These are phyloP conservation scores for Vanacampus margaritifer DNA, from an alignment of 2,113 vertebrate species.

Conservation along the genomic window DNA sequence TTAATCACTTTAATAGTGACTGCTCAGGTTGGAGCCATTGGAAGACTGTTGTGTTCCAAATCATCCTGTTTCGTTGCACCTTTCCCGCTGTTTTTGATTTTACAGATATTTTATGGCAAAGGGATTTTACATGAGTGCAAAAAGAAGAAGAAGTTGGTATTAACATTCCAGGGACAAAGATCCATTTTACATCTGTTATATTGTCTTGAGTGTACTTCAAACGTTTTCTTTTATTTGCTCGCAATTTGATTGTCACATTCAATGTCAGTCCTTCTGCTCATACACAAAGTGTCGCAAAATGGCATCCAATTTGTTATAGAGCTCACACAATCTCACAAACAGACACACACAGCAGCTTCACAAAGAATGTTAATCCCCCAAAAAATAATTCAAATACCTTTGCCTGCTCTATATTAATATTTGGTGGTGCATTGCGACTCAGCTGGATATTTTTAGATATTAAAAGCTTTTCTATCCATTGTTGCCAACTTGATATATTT, in stretches of 20 bases:
- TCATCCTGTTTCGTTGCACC: conserved; percentile 31
- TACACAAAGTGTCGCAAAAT: conserved; percentile 57
- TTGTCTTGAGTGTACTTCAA: conserved; percentile 55
- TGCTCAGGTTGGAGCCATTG: conserved; percentile 27
- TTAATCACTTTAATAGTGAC: conserved; percentile 45
- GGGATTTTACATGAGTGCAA: conserved; percentile 1
- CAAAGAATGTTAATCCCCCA: not conserved
- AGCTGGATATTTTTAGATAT: not conserved
- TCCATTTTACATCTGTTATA: conserved; percentile 67
- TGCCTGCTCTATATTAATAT: not conserved
- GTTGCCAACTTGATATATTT: not conserved
- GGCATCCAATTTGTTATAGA: conserved; percentile 59
- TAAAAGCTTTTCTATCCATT: not conserved
- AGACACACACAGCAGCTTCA: conserved; percentile 13
- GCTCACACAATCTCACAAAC: not conserved
- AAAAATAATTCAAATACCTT: not conserved
- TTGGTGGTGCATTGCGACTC: not conserved
- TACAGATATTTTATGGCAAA: not conserved
- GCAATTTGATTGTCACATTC: conserved; percentile 42
- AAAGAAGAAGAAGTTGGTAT: not conserved
- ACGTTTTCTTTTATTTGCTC: conserved; percentile 51
- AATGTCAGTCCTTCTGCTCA: conserved; percentile 33
- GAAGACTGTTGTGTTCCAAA: conserved; percentile 32
- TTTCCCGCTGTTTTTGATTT: conserved; percentile 3
- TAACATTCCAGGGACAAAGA: conserved; percentile 44